phyloP scores from a whole-genome alignment of 2,797 vertebrate genomes.

The Odontamblyopus lacepedii region DNA sequence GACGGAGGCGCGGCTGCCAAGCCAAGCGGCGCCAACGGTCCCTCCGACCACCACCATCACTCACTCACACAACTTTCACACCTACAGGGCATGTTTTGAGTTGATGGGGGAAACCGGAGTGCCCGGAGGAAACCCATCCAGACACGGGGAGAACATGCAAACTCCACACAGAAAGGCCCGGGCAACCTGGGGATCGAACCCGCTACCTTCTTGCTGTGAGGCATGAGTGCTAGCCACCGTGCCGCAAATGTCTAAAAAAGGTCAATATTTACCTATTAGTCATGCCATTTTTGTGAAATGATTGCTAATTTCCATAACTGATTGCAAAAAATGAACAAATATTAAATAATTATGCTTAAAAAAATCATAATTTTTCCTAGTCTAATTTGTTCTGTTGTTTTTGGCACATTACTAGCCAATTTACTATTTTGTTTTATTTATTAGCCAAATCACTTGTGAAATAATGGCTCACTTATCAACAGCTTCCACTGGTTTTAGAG shows the following conservation, averaged over 20 bases:
- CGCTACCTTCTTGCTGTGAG: no score
- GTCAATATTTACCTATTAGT: not conserved
- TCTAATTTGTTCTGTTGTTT: not conserved
- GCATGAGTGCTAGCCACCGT: no score
- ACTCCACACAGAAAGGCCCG: no score
- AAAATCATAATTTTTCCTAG: not conserved
- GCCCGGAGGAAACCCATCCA: no score
- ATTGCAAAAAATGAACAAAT: not conserved
- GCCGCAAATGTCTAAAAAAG: not conserved
- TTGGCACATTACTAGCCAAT: conserved; percentile 1
- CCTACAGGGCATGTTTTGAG: no score
- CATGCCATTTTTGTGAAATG: not conserved
- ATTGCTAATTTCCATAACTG: not conserved
- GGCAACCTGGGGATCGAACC: no score
- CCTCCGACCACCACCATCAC: no score
- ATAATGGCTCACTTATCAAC: not conserved
- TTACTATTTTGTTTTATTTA: not conserved
- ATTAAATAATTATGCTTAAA: not conserved
- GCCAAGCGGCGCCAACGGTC: no score
- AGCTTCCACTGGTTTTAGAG: conserved; percentile 14
- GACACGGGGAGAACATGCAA: no score
- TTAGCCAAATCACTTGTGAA: not conserved
- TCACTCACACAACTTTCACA: no score
- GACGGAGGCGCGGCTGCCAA: no score
- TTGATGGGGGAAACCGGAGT: no score